phyloP scores from a whole-genome alignment of 2,113 vertebrate genomes.

The Pongo pygmaeus region DNA sequence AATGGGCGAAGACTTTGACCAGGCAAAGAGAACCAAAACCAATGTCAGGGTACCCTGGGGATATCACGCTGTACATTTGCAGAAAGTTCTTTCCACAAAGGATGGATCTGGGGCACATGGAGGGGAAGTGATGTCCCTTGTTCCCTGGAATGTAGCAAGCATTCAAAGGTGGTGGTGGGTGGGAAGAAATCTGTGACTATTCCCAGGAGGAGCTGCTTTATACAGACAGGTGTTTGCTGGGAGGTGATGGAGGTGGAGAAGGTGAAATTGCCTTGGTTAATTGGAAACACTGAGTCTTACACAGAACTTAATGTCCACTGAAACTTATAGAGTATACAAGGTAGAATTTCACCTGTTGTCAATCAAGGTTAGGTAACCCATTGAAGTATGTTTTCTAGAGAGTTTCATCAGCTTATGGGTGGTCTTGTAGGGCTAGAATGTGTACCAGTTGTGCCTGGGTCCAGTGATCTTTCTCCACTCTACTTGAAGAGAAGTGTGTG shows the following conservation, averaged over 20 bases:
- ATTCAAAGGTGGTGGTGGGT: not conserved
- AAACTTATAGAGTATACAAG: not conserved
- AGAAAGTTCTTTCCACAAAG: not conserved
- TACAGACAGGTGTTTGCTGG: not conserved
- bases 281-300: not conserved
- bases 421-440: not conserved
- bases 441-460: not conserved
- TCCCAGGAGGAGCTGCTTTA: not conserved
- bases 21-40: not conserved
- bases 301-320: not conserved
- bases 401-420: not conserved
- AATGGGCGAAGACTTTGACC: not conserved
- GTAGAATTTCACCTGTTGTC: not conserved
- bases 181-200: not conserved
- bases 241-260: not conserved
- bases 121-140: not conserved
- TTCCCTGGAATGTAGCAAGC: not conserved
- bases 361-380: not conserved
- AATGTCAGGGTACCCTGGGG: not conserved
- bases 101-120: not conserved
- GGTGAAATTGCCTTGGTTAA: not conserved
- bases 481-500: not conserved
- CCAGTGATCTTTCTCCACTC: not conserved
- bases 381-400: not conserved
- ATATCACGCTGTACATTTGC: not conserved